These are phyloP conservation scores for Dolichopus griseipennis DNA, from an alignment of 2,888 invertebrate genomes.

Conservation along the genomic window DNA sequence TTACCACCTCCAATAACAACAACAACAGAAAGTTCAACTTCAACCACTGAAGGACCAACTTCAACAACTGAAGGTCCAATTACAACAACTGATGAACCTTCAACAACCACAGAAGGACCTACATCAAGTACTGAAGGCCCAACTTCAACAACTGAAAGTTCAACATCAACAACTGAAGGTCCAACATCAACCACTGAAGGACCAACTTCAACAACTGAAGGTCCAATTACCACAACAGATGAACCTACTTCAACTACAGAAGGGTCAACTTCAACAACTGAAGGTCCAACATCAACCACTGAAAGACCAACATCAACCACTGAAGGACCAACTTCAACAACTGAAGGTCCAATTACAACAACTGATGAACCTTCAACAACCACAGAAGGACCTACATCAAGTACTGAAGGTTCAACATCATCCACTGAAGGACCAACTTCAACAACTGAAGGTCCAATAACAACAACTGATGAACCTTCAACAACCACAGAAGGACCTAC, in stretches of 20 bases:
- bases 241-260: background rate
- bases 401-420: background rate
- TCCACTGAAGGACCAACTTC: background rate
- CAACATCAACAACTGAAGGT: background rate
- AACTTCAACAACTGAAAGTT: background rate
- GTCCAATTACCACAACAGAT: background rate
- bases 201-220: background rate
- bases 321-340: background rate
- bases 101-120: background rate
- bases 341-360: background rate
- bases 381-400: background rate
- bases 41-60: background rate
- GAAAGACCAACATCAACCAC: background rate
- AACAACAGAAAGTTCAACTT: background rate
- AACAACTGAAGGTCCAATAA: background rate
- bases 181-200: background rate
- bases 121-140: background rate
- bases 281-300: background rate
- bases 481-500: background rate
- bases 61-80: constrained; percentile 8
- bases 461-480: background rate
- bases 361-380: background rate
- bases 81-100: background rate
- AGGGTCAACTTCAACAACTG: background rate
- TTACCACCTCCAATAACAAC: constrained; percentile 2